Percentiles rank a stretch among this genome's conserved stretches.
phyloP scores from a whole-genome alignment of 2,797 vertebrate species.

The Geotrypetes seraphini region DNA sequence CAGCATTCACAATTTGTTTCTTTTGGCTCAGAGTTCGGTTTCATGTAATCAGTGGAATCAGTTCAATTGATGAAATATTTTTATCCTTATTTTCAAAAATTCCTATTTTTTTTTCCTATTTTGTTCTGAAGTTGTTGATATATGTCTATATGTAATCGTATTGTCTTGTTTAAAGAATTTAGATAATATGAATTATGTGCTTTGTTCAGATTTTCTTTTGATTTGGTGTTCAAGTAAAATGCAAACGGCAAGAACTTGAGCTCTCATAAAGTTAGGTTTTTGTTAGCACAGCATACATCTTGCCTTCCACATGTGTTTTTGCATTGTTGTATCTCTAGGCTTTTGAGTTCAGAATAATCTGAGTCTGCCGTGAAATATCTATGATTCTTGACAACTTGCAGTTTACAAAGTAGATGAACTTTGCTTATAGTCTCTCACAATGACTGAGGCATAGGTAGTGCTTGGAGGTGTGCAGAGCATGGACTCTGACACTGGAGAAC shows the following conservation, averaged over 20 bases:
- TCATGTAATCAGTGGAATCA: no score
- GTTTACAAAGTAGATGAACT: conserved; percentile 93
- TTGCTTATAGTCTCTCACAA: conserved; percentile 83
- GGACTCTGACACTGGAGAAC: conserved; percentile 76
- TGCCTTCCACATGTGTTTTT: conserved; percentile 1
- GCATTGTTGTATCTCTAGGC: neutral
- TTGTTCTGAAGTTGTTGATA: no score
- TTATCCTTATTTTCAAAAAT: no score
- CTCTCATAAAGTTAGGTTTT: conserved; percentile 20
- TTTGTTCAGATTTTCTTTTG: conserved; percentile 40
- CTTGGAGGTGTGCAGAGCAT: conserved; percentile 78
- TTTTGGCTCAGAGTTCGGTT: no score
- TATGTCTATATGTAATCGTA: conserved; percentile 1
- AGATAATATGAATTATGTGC: conserved; percentile 43
- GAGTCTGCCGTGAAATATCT: neutral
- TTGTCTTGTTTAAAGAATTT: conserved; percentile 33
- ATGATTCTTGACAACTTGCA: conserved; percentile 3
- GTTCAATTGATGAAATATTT: no score
- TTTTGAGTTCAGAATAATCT: neutral
- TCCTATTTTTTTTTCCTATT: no score
- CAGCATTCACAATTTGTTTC: no score
- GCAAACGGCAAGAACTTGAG: conserved; percentile 26
- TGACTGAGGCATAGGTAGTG: conserved; percentile 71
- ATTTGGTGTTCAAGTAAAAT: conserved; percentile 14
- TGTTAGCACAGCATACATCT: conserved; percentile 25